These are phyloP conservation scores for Pagrus major DNA, from an alignment of 2,113 vertebrate species.

Conservation along the genomic window DNA sequence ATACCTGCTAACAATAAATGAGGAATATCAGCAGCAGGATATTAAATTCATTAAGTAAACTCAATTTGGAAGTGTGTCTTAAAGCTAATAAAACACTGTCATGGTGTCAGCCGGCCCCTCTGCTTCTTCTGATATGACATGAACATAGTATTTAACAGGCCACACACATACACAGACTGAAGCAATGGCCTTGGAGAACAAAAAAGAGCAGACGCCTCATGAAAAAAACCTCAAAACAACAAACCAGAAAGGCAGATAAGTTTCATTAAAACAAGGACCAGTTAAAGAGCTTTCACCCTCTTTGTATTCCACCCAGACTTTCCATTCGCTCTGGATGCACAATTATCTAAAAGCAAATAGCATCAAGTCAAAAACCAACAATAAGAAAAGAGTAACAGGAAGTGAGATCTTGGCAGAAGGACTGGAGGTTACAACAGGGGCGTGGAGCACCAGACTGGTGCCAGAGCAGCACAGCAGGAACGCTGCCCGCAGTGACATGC, in stretches of 20 bases:
- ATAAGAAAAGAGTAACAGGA: constrained; percentile 47
- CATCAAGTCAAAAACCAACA: constrained; percentile 22
- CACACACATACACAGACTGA: background rate
- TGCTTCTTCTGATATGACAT: background rate
- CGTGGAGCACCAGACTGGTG: constrained; percentile 45
- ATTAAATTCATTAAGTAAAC: background rate
- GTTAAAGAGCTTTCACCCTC: background rate
- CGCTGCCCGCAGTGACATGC: constrained; percentile 50
- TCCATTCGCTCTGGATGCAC: background rate
- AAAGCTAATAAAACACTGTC: background rate
- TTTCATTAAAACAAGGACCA: background rate
- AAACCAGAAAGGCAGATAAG: background rate
- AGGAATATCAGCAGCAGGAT: background rate
- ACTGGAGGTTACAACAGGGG: constrained; percentile 38
- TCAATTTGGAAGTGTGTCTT: background rate
- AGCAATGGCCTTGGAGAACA: background rate
- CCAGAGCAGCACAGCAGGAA: constrained; percentile 49
- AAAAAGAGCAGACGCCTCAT: background rate
- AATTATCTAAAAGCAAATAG: constrained; percentile 25
- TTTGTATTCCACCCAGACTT: constrained; percentile 1
- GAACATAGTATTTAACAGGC: background rate
- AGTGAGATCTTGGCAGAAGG: constrained; percentile 55
- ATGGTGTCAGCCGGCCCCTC: background rate
- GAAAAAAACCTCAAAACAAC: constrained; percentile 9
- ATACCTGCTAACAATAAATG: background rate